phyloP scores from a whole-genome alignment of 2,113 vertebrate species.

The Rutilus rutilus region DNA sequence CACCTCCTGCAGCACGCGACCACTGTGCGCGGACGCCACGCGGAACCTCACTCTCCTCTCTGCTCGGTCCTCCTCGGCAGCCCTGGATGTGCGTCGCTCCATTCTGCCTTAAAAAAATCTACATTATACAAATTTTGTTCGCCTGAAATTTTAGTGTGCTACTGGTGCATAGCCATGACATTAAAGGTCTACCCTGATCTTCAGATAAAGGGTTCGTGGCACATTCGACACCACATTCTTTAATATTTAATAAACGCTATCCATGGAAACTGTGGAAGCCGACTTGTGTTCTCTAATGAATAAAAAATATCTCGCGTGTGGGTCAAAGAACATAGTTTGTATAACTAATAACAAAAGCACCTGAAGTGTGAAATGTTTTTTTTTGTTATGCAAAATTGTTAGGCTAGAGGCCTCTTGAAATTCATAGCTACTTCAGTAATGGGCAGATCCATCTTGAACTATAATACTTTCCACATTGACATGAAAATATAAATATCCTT shows the following conservation, averaged over 20 bases:
- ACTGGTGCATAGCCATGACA: neutral
- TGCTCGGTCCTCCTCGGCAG: constrained; percentile 68
- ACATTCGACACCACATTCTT: constrained; percentile 43
- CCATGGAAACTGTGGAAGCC: constrained; percentile 56
- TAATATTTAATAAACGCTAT: constrained; percentile 58
- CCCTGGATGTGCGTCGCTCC: constrained; percentile 72
- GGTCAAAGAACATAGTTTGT: constrained; percentile 14
- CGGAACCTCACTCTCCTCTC: constrained; percentile 89
- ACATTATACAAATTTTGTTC: constrained; percentile 20
- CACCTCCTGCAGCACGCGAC: constrained; percentile 90
- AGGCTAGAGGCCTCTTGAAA: neutral
- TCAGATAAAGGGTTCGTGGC: constrained; percentile 35
- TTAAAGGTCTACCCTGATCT: constrained; percentile 38
- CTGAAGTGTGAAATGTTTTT: neutral
- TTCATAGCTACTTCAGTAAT: neutral
- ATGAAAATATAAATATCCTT: neutral
- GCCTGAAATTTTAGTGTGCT: neutral
- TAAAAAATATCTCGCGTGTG: constrained; percentile 20
- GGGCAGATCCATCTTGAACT: neutral
- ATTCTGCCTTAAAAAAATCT: constrained; percentile 49
- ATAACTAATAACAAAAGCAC: constrained; percentile 17
- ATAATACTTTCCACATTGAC: neutral
- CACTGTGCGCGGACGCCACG: constrained; percentile 91
- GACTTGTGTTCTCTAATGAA: constrained; percentile 30
- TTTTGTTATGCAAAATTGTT: neutral